Evolutionary conservation across 37 sponge, comb jelly and placozoan species (phyloP).

Genomic region (Haliclona indistincta): DNA sequence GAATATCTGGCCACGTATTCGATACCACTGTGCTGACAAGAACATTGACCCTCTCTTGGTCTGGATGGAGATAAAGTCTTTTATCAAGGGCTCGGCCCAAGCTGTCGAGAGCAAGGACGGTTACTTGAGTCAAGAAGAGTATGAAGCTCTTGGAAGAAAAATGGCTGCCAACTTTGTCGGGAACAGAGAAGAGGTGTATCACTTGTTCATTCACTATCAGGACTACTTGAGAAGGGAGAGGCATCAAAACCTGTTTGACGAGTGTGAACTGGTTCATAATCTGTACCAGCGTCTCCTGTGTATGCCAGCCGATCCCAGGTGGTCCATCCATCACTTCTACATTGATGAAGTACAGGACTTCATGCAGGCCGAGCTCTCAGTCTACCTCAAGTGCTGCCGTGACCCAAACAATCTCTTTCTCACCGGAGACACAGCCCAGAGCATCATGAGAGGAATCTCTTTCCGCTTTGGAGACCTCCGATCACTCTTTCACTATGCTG

Average conservation of each 20-base stretch:
- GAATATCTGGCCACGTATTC: constrained; percentile 54
- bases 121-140: constrained; percentile 48
- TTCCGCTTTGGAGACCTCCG: constrained; percentile 84
- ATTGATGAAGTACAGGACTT: constrained; percentile 85
- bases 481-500: constrained; percentile 43
- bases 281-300: constrained; percentile 43
- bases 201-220: constrained; percentile 50
- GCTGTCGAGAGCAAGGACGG: constrained; percentile 46
- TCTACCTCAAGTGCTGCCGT: constrained; percentile 27
- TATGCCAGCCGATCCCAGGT: constrained; percentile 29
- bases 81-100: constrained; percentile 82
- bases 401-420: constrained; percentile 43
- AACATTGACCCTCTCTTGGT: constrained; percentile 68
- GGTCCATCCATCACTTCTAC: constrained; percentile 77
- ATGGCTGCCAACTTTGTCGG: constrained; percentile 73
- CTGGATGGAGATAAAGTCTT: constrained; percentile 91
- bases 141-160: constrained; percentile 60
- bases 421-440: constrained; percentile 63
- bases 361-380: constrained; percentile 51
- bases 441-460: constrained; percentile 65
- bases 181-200: constrained; percentile 59
- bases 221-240: constrained; percentile 34
- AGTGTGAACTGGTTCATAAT: constrained; percentile 70
- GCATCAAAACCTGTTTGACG: constrained; percentile 55
- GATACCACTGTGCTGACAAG: constrained; percentile 14